These are phyloP conservation scores for Aplodontia rufa DNA, from an alignment of 2,113 vertebrate genomes.

Conservation along the genomic window DNA sequence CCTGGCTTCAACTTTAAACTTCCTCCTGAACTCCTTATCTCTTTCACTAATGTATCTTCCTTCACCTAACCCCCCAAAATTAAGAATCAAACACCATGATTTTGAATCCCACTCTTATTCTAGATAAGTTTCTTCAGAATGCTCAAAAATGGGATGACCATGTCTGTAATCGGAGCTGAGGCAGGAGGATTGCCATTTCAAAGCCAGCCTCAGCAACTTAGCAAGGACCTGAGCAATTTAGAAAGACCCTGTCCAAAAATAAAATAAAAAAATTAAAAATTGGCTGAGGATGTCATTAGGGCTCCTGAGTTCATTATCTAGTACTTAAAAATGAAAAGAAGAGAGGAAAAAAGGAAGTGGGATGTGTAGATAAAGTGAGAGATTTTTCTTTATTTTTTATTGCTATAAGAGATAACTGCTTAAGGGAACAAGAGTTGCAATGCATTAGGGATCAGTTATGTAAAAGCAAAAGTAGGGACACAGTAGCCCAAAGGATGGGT, in stretches of 20 bases:
- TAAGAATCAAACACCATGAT: neutral
- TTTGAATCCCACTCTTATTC: neutral
- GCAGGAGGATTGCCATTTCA: too few relatives aligned
- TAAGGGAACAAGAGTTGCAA: neutral
- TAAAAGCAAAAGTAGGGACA: neutral
- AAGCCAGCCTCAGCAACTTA: too few relatives aligned
- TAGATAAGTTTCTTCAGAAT: neutral
- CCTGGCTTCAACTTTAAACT: neutral
- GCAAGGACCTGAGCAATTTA: too few relatives aligned
- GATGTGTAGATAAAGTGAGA: neutral
- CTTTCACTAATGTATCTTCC: neutral
- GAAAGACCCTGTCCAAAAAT: too few relatives aligned
- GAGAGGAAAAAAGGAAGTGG: neutral
- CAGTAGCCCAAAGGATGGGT: neutral
- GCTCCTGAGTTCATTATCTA: too few relatives aligned
- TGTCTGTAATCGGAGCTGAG: too few relatives aligned
- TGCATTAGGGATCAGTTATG: too few relatives aligned
- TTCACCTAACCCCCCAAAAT: neutral
- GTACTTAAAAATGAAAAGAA: too few relatives aligned
- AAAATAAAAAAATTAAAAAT: too few relatives aligned
- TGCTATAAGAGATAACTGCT: neutral
- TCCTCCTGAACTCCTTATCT: neutral
- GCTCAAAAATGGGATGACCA: neutral
- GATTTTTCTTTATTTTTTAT: neutral
- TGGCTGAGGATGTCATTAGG: too few relatives aligned